These are phyloP conservation scores for Nothocercus julius DNA, from an alignment of 2,113 vertebrate genomes.

Conservation along the genomic window DNA sequence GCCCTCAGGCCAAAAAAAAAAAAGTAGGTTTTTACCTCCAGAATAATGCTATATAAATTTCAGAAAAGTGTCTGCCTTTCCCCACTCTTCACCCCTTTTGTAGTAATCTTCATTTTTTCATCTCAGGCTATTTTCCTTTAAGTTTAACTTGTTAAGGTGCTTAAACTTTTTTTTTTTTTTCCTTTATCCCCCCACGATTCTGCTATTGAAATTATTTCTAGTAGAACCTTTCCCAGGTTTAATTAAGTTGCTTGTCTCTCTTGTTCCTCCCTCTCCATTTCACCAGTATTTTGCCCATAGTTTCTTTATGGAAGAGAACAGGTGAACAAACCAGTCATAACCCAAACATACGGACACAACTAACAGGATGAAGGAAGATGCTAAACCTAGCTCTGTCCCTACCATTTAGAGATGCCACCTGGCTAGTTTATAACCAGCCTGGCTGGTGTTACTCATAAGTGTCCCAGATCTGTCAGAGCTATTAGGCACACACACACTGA, in stretches of 20 bases:
- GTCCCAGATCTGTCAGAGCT: constrained; percentile 10
- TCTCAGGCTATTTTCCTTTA: not conserved
- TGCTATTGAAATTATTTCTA: not conserved
- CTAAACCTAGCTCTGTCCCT: not conserved
- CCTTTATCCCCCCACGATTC: not conserved
- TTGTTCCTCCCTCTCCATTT: not conserved
- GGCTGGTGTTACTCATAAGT: not conserved
- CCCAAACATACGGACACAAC: not conserved
- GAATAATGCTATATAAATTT: not conserved
- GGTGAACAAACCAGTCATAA: not conserved
- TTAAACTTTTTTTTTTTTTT: no score
- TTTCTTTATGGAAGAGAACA: not conserved
- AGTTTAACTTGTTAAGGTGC: not conserved
- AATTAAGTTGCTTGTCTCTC: not conserved
- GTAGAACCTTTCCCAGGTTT: not conserved
- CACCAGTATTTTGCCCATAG: not conserved
- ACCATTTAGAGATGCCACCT: not conserved
- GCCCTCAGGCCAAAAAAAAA: not conserved
- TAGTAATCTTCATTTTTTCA: not conserved
- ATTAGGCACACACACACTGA: not conserved
- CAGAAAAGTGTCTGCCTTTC: not conserved
- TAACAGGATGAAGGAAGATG: not conserved
- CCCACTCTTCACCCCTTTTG: not conserved
- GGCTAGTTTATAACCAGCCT: not conserved
- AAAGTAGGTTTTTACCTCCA: no score